Evolutionary conservation across 1,140 invertebrate genomes (phyloP).

Genomic region (Dryas iulia): DNA sequence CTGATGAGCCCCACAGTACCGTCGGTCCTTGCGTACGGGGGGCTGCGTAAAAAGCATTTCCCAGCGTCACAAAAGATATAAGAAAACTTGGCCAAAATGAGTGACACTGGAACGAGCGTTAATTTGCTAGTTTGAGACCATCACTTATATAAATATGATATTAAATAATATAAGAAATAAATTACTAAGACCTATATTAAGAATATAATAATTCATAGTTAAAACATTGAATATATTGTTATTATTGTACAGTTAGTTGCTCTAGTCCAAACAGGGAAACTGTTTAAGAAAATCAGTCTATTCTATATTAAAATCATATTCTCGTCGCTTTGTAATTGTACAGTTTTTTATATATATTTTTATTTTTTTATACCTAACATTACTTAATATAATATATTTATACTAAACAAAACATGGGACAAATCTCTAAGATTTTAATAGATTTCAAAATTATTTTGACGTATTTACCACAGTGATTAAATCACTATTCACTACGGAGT

Average conservation of each 20-base stretch:
- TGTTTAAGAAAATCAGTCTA: no score
- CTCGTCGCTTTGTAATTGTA: not conserved
- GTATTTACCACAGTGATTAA: not conserved
- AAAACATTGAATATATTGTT: not conserved
- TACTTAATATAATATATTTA: not conserved
- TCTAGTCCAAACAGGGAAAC: not conserved
- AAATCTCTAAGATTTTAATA: no score
- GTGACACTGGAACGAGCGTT: no score
- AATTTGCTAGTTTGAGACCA: no score
- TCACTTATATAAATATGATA: not conserved
- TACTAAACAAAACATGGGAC: no score
- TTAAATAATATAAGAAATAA: not conserved
- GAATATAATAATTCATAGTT: not conserved
- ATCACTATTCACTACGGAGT: not conserved
- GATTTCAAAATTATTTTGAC: no score
- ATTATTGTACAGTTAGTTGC: not conserved
- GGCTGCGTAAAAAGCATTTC: no score
- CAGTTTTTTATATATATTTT: not conserved
- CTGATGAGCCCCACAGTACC: no score
- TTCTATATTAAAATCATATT: not conserved
- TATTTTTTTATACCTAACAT: not conserved
- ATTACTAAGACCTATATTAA: not conserved
- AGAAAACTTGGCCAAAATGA: no score
- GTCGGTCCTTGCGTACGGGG: no score
- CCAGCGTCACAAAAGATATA: no score